Evolutionary conservation across 2,888 invertebrate species (phyloP), one percentile per base, ranked within the genome.

Genomic region (Bugula neritina): DNA sequence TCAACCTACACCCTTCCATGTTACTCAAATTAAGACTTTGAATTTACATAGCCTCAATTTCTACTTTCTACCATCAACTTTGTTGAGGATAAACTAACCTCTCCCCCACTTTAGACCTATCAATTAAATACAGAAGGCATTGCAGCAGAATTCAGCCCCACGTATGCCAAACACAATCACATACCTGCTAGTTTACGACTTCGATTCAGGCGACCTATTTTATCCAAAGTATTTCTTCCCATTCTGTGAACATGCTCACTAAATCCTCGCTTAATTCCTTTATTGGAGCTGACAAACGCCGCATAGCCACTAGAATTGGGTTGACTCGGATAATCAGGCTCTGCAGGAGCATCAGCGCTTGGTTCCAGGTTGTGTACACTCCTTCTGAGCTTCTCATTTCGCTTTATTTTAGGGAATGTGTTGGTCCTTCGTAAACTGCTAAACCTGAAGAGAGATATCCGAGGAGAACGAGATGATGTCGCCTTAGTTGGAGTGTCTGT

Each of bases 211-310:
- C 63, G 2, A 13, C 27, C 25, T 10, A 77, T 75, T 54, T 77
- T 75, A 71, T 80, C 78, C 57, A 79, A 77, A 23, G 77, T 74
- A 21, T 79, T 77, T 17, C 76, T 73, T 31, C 77, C 76, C 27
- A 79, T 74, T 69, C 78, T 77, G 31, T 78, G 75, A 35, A 81
- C 75, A 35, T 77, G 74, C 71, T 80, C 80, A 74, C 80, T 80
- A 71, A 81, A 78, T 72, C 80, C 80, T 23, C 80, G 77, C 27
- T 34, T 63, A 3, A 63, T 31, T 25, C 63, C 63, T 25, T 27
- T 21, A 27, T 10, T 3, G n/a, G 29, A 29, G 34, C 63, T 27
- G 25, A 55, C 55, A n/a, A 17, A 25, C 23, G 55, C 3, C 2
- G 63, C 21, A 3, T 5, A 10, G 43, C 43, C 43, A 43, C 10